phyloP scores from a whole-genome alignment of 92 coral and sea anemone genomes.

The Actinostola sp. region DNA sequence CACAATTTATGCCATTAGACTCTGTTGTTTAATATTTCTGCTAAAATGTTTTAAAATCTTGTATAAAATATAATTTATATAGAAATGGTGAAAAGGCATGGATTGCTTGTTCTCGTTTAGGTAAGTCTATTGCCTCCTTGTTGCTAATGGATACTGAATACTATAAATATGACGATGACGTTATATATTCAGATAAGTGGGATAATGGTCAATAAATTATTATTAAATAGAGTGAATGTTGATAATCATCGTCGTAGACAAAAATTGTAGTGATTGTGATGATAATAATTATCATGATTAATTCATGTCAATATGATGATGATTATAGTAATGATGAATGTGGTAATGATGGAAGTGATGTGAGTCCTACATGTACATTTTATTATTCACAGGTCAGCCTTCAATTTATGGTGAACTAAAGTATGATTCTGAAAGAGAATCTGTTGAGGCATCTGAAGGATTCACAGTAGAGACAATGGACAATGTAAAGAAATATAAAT shows the following conservation, averaged over 20 bases:
- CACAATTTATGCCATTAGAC: not conserved
- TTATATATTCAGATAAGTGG: too few species aligned
- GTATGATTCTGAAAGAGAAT: slow-evolving; percentile 26
- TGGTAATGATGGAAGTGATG: not conserved
- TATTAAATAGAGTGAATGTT: too few species aligned
- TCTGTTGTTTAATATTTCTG: not conserved
- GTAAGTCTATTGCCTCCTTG: slow-evolving; percentile 30
- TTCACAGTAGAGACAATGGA: slow-evolving; percentile 67
- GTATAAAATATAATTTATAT: not conserved
- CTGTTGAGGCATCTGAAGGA: slow-evolving; percentile 74
- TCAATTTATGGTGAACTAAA: slow-evolving; percentile 89
- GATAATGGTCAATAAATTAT: too few species aligned
- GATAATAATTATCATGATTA: not conserved
- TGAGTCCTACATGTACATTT: not conserved
- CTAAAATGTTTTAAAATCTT: not conserved
- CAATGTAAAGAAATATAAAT: slow-evolving; percentile 54
- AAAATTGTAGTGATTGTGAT: not conserved
- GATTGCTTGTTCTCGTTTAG: slow-evolving; percentile 75
- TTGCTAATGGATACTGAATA: too few species aligned
- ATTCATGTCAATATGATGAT: not conserved
- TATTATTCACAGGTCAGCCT: slow-evolving; percentile 71
- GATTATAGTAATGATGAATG: not conserved
- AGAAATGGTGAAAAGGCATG: slow-evolving; percentile 82
- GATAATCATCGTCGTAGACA: not conserved
- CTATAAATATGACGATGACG: too few species aligned